Evolutionary conservation across 2,888 invertebrate species (phyloP), one percentile per base, ranked within the genome.

Genomic region (Drosophila peninsularis): DNA sequence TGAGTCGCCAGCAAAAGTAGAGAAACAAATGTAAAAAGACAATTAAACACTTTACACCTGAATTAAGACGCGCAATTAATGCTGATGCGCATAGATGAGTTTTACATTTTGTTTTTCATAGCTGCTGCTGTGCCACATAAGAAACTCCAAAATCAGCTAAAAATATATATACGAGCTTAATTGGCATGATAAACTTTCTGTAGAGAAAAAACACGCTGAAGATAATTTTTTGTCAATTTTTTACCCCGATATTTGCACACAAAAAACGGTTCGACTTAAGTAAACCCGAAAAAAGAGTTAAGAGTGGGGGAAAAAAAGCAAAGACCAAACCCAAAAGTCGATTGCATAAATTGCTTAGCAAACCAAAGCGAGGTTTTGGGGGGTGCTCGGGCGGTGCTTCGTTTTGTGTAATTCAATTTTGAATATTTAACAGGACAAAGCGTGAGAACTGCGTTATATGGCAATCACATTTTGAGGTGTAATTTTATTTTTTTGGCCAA

Each of bases 131-230:
- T 60, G 54, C 44, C 30, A 73, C 49, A 66, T 50, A 58, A 19
- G n/a, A 45, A 78, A 71, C 70, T 69, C 47, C 69, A 73, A 66
- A 64, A 74, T 82, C 74, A 65, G 68, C 88, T 58, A 61, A 41
- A 64, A 63, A 21, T 21, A 52, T 37, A 27, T 52, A 52, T 5
- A 62, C 71, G 78, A 88, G 53, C 55, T 71, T 44, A 76, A 78
- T 88, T 83, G 73, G 61, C 88, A 85, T 82, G 86, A 82, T 78
- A 75, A 82, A 69, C 70, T n/a, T n/a, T n/a, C n/a, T n/a, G 56
- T 30, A 5, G 9, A 21, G 30, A 42, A 41, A 61, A 45, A 49
- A 49, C 36, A 37, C 52, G 80, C 77, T 75, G 54, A 78, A 58
- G 62, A 54, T 47, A 55, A 54, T 56, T 42, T 60, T 45, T 58